Evolutionary conservation across 2,113 vertebrate species (phyloP), one percentile per base, ranked within the genome.

Genomic region (Lucifuga dentata): DNA sequence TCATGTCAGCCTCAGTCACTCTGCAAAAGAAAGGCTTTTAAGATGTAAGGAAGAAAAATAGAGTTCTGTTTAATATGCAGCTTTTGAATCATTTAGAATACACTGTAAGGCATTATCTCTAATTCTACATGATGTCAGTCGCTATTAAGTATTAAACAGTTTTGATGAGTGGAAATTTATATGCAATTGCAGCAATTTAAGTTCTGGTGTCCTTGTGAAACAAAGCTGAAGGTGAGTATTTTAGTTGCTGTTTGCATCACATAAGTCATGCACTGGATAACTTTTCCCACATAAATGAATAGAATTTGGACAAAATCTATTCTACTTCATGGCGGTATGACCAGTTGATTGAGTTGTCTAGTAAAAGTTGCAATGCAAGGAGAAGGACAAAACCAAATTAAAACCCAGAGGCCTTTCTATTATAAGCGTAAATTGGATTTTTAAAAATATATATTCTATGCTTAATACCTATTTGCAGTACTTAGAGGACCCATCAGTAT

Each of bases 1-100:
- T 93, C 93, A 93, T 84, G 81, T 87, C 63, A 73, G 46, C 56
- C 57, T 55, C 38, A 36, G 24, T 66, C 70, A 49, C 57, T 73
- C 65, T 64, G 60, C 16, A 29, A 53, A 59, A 38, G 45, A 44
- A 29, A 85, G 71, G 65, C 84, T 90, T 90, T 90, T 86, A 83
- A 86, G 67, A 78, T 41, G 76, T 81, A 62, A 78, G 19, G 45
- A 46, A 49, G 57, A 63, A 45, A 56, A 66, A 62, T 16, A 24
- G 55, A 41, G 20, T 69, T 57, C 56, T 73, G 48, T 81, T 88
- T 76, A 76, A 71, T 51, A 81, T 74, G 63, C 43, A 61, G n/a
- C 44, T 68, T 51, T 68, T 32, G 29, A 68, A 72, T 60, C 58
- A 74, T 63, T 43, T 49, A 36, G 52, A 59, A 39, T 44, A 41